Conservation (phyloP, 2,113 vertebrate genomes). For the Thryonomys swinderianus region DNA sequence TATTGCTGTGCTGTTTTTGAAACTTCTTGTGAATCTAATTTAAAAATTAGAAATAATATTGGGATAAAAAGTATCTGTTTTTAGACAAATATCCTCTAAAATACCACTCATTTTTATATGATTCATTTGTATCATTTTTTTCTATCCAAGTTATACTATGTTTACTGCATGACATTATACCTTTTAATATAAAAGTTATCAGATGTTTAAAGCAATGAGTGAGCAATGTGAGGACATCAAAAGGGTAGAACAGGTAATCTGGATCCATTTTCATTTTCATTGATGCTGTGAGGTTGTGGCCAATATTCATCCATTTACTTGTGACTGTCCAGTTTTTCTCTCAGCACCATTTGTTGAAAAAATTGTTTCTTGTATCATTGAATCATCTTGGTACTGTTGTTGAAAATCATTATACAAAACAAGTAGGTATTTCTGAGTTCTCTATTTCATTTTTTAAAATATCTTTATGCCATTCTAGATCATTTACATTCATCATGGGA, state of each 20-base stretch:
- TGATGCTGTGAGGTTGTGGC: background rate
- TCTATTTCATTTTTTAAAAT: background rate
- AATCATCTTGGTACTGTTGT: background rate
- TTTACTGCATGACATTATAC: background rate
- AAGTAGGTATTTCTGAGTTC: background rate
- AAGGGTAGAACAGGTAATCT: background rate
- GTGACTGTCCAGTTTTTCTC: background rate
- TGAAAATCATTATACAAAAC: background rate
- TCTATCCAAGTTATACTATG: background rate
- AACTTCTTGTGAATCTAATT: background rate
- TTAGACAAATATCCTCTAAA: slow-evolving; percentile 28
- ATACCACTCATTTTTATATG: slow-evolving; percentile 16
- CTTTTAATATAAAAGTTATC: slow-evolving; percentile 19
- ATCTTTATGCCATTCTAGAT: background rate
- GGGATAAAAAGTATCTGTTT: background rate
- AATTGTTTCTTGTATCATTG: background rate
- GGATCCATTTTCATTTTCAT: background rate
- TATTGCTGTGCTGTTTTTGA: background rate
- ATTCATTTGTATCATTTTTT: slow-evolving; percentile 27
- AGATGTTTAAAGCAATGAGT: slow-evolving; percentile 8
- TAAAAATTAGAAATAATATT: slow-evolving; percentile 43
- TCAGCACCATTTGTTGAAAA: slow-evolving; percentile 30
- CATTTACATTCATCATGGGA: background rate
- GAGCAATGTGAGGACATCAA: background rate
- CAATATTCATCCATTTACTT: background rate